phyloP scores from a whole-genome alignment of 1,140 invertebrate genomes.

The Palaemon carinicauda region DNA sequence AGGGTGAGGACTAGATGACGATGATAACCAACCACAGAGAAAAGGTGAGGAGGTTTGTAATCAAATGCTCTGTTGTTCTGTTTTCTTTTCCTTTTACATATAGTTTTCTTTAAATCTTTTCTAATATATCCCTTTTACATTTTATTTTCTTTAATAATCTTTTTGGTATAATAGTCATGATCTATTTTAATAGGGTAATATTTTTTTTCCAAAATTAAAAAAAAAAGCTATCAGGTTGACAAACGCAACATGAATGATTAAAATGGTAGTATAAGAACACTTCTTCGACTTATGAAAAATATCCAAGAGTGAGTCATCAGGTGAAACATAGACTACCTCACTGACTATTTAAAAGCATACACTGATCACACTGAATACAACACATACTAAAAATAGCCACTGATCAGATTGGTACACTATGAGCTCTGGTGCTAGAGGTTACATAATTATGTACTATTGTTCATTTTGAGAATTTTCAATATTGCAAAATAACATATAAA shows the following conservation, averaged over 20 bases:
- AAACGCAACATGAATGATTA: neutral
- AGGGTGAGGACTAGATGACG: neutral
- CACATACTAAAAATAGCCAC: no score
- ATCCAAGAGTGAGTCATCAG: neutral
- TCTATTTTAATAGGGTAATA: no score
- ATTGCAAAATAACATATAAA: neutral
- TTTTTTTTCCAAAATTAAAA: no score
- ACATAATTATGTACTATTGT: no score
- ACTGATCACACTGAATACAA: conserved; percentile 20
- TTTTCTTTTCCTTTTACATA: neutral
- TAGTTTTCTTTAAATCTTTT: no score
- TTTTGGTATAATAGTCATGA: no score
- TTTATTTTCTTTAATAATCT: no score
- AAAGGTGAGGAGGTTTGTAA: neutral
- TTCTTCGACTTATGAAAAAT: neutral
- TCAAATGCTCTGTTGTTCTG: neutral
- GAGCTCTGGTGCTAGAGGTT: no score
- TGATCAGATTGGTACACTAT: no score
- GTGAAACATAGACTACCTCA: conserved; percentile 5
- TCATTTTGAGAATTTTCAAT: no score
- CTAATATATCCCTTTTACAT: no score
- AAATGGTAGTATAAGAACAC: neutral
- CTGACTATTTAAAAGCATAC: conserved; percentile 22
- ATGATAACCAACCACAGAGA: neutral
- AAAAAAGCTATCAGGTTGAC: neutral